Evolutionary conservation across 2,113 vertebrate species (phyloP), one percentile per base, ranked within the genome.

Genomic region (Channa maculata): DNA sequence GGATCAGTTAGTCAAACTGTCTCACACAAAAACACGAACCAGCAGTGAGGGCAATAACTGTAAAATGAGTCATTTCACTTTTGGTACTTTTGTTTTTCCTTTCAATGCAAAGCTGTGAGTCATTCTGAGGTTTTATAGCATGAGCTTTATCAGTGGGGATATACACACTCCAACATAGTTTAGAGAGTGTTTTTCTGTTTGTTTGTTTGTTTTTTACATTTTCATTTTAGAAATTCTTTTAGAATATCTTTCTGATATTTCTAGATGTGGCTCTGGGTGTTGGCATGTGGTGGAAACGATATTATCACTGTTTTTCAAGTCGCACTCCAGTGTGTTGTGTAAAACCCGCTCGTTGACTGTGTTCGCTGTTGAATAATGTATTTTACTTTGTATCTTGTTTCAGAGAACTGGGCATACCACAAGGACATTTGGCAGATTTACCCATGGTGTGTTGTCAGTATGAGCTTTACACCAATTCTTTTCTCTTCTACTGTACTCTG

Each of bases 401-500:
- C 92, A 93, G 92, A 93, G 89, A 82, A 93, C 87, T 72, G 92
- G 92, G 50, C 87, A 92, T 59, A 89, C 92, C 59, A 90, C 90
- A 12, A 80, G 91, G 92, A 92, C 91, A 79, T 93, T 93, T 92
- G 92, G 91, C 87, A 83, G 92, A 87, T 86, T 93, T 39, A 92
- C 92, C 80, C 92, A 93, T 93, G 92, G 92, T 93, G 92, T 93
- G 92, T 93, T 92, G 88, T 91, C 92, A 88, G 89, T 90, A 88
- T 86, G 83, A 84, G 80, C 88, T 87, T 79, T 69, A 38, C 73
- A 63, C 53, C 67, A 33, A 1, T 71, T 78, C 66, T 76, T 5
- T 58, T 61, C 55, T 79, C 2, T 54, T 46, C 15, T 33, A 12
- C 45, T 65, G 3, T 24, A 11, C 11, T 64, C 24, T 49, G 3